Evolutionary conservation across 2,113 vertebrate species (phyloP), one percentile per base, ranked within the genome.

Genomic region (Lichenostomus cassidix): DNA sequence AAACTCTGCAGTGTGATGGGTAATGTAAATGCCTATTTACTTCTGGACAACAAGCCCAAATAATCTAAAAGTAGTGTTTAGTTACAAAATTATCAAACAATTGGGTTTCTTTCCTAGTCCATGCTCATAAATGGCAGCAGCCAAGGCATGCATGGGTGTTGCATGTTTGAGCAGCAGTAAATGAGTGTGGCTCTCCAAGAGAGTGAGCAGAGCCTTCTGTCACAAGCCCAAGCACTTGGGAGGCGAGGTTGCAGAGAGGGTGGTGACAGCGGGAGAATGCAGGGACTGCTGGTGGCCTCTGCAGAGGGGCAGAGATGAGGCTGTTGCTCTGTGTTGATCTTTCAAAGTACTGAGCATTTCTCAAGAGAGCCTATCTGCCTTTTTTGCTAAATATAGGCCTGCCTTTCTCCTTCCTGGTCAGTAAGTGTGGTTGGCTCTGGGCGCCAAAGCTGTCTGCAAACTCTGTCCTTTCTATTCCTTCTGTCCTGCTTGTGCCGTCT

Each of bases 341-440:
- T 94, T 85, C 58, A 76, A 56, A 91, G 74, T 65, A 87, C 25
- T 2, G 10, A 60, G 58, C 58, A 3, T 90, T 95, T 96, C 67
- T 90, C 46, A 60, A 71, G 92, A 83, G 37, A 85, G 29, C 55
- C 59, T 81, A 16, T 76, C 82, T 71, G 78, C 58, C 25, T 46
- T 78, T 80, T 60, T 71, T 59, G 35, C 62, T 89, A 94, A 87
- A 84, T 82, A 91, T 47, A 91, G 49, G 49, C 37, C 53, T 69
- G 65, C 27, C 53, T 85, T 87, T 79, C 70, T 93, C 44, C 78
- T 87, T 79, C 31, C 35, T 0, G 0, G n/a, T 56, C 1, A 15
- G 41, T 84, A 47, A 82, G n/a, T 31, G 35, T 27, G 56, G 0
- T 11, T 10, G 46, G 28, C 47, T 39, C 44, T 6, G 39, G 64